Base-by-base conservation (phyloP, 2,797 vertebrate species). In the Crenuchus spilurus region DNA sequence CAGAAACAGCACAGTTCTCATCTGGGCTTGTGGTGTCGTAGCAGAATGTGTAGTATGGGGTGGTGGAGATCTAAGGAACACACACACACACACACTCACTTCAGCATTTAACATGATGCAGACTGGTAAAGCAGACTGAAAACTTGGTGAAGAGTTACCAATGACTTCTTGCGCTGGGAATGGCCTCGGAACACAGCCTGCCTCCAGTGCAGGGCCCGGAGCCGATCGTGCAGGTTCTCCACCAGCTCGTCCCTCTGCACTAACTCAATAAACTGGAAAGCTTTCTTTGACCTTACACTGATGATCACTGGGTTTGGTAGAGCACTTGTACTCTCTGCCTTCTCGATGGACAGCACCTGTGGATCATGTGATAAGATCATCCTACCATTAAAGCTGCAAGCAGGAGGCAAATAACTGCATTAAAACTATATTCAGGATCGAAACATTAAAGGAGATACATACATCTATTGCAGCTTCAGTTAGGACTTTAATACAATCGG, bases 261-360 rank as follows among this genome's bases (percentile, higher is more conserved):
- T 80, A 99, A 91, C 80, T 98, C 96, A 24, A 99, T 98, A 80
- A 99, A 94, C 91, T 99, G 97, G 88, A 99, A 99, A 14, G 97
- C 97, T 49, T 88, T 95, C 83, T 96, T 95, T 31, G 94, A 94
- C 48, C 94, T 89, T 62, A 99, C 76, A 39, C 96, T 98, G 76
- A 99, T 82, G 6, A 99, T 97, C 80, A 99, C 92, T 0, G 96
- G 97, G 75, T 94, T 93, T 0, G 96, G 96, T 8, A 99, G 93
- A 51, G 90, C 81, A 28, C 89, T 92, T 0, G 94, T 98, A 90
- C 95, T 97, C 83, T 98, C 97, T 30, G 96, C 95, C 80, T 96
- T 98, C 83, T 99, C 97, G 35, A 99, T 92, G 51, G 93, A 96
- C 83, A 96, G 85, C 4, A 99, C 95, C 96, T 98, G 87, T n/a